Percentiles rank a stretch among this genome's conserved stretches.
Evolutionary conservation across 2,113 vertebrate species (phyloP).

Genomic region (Bubalus kerabau): DNA sequence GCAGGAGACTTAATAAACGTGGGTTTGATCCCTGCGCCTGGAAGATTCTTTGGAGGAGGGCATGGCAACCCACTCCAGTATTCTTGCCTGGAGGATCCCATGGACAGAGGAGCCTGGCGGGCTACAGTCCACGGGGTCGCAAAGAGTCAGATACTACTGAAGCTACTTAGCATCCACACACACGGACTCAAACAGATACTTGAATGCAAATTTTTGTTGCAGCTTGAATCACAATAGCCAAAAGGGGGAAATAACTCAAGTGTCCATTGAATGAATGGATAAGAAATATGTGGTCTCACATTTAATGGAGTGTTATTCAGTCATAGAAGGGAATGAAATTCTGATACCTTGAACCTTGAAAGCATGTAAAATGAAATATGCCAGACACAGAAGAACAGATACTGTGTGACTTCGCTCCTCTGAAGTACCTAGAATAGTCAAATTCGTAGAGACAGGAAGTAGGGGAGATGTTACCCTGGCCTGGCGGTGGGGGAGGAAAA

Average conservation of each 20-base stretch:
- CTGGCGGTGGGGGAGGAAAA: not conserved
- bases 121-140: not conserved
- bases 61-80: not conserved
- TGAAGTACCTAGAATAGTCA: not conserved
- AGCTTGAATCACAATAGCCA: not conserved
- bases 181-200: not conserved
- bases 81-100: not conserved
- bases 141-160: not conserved
- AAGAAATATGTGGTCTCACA: rapidly evolving
- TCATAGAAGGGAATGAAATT: too few species aligned
- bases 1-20: not conserved
- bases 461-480: not conserved
- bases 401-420: rapidly evolving
- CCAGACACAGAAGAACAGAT: not conserved
- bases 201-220: rapidly evolving
- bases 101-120: not conserved
- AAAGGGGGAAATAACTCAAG: not conserved
- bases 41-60: not conserved
- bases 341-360: not conserved
- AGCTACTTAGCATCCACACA: not conserved
- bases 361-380: rapidly evolving
- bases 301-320: not conserved
- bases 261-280: rapidly evolving
- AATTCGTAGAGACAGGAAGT: rapidly evolving
- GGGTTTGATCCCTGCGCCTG: not conserved